Evolutionary conservation across 2,888 invertebrate genomes (phyloP), one percentile per base, ranked within the genome.

Genomic region (Gasteruption jaculator): DNA sequence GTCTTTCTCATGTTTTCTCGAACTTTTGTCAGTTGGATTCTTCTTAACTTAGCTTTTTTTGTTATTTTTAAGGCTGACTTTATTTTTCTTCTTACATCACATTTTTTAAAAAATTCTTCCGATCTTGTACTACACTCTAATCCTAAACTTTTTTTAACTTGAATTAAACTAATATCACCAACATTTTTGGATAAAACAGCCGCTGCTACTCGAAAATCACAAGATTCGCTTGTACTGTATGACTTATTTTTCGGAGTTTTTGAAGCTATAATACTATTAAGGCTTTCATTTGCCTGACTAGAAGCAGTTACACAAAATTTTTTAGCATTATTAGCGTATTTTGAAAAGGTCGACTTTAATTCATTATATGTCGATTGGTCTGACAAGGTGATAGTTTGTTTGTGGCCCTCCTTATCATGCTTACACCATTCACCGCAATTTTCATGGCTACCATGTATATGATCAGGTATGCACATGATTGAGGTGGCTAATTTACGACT

Each of bases 201-300:
- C 12, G 3, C 18, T 8, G 26, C 25, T 20, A 26, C 16, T 3
- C 36, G 22, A 15, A 25, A 36, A 24, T 22, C 26, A 25, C 26
- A 6, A 1, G 20, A 7, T 6, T 12, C 11, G 5, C 22, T 12
- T 11, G 18, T 4, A 20, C 36, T 14, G n/a, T 36, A 15, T 15
- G n/a, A 25, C 18, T 20, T n/a, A 24, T 24, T 43, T 46, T 57
- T 52, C 3, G 49, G 48, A 3, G 52, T 44, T 49, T 57, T 56
- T 20, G 54, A 54, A 16, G 56, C 51, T 41, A 53, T 52, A 15
- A 53, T 51, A 32, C 43, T 50, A 18, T 56, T 54, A 1, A 56
- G n/a, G 21, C 43, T 49, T 43, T 52, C 52, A 27, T 55, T 53
- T 1, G 47, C 24, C 32, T 53, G 49, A 22, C 51, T 55, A 1